Evolutionary conservation across 1,140 invertebrate genomes (phyloP).

Genomic region (Sinella curviseta): DNA sequence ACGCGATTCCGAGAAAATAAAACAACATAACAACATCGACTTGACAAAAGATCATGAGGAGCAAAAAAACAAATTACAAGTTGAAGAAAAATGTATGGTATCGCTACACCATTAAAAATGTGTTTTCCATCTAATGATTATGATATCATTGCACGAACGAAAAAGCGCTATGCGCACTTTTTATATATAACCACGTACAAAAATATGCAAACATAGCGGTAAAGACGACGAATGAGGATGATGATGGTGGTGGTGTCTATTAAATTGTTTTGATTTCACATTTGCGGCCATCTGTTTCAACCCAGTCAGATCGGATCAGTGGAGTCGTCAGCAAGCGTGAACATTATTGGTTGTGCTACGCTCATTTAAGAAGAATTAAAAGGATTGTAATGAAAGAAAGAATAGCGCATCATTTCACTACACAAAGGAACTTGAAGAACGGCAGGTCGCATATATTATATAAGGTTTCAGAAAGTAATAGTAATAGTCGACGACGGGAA

Average conservation of each 20-base stretch:
- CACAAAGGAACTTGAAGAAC: not conserved
- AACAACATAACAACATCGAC: not conserved
- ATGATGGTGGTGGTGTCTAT: not conserved
- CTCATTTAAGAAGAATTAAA: conserved; percentile 21
- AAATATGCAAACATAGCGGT: too few relatives aligned
- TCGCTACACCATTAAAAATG: not conserved
- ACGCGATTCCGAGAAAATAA: conserved; percentile 3
- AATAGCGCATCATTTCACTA: not conserved
- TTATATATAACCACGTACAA: too few relatives aligned
- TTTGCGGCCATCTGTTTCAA: conserved; percentile 26
- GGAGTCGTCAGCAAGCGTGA: conserved; percentile 7
- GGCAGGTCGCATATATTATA: too few relatives aligned
- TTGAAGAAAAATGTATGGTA: not conserved
- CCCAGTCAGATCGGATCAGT: conserved; percentile 21
- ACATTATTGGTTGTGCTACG: conserved; percentile 2
- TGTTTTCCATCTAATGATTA: not conserved
- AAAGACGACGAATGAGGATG: not conserved
- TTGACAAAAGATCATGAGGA: not conserved
- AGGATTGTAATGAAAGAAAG: not conserved
- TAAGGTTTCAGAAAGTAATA: too few relatives aligned
- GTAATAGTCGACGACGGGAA: too few relatives aligned
- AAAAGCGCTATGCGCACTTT: too few relatives aligned
- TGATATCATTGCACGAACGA: not conserved
- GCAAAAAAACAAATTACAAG: conserved; percentile 11
- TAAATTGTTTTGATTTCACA: conserved; percentile 27